Base-by-base conservation (phyloP, 2,797 vertebrate genomes). In the Valencia hispanica region DNA sequence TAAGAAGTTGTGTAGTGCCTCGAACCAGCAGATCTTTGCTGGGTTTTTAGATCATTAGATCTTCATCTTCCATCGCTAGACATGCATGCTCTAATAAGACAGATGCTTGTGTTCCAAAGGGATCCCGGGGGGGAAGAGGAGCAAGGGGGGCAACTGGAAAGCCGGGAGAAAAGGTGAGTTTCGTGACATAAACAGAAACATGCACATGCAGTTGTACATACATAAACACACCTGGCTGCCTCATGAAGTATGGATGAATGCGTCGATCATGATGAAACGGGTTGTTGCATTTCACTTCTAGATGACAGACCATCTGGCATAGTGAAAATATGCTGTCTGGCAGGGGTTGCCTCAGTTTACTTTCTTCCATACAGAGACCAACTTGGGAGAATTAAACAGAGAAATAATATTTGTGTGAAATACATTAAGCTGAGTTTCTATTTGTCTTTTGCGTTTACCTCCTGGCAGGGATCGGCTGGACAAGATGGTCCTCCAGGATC, bases 131-230 rank as follows among this genome's bases (percentile, higher is more conserved):
- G 53, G 97, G 96, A 57, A 94, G 97, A 91, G 97, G 97, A 41
- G 96, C 96, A 41, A 93, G 91, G 0, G 97, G 97, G 9, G 92
- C 96, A 36, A 96, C 97, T 0, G 97, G 97, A 80, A 97, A 97
- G 71, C 94, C 96, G 3, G 97, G 97, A 78, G 94, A 95, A 39
- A 98, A 98, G 96, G 97, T 98, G 90, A 85, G 80, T 27, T 50
- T n/a, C 71, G 48, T 50, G 20, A 32, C 72, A 81, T 65, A 80
- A 76, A 83, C 79, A 81, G 59, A 83, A 73, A 85, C 81, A 80
- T 32, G 57, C 79, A 76, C 80, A 75, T 72, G 41, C 65, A 75
- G 70, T 79, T 72, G 72, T 73, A 57, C 78, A 77, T 75, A 74
- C 51, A 82, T 79, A 79, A 87, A 85, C 82, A 86, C 85, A 90